Conservation (phyloP, 2,113 vertebrate species). For the Mohoua ochrocephala region DNA sequence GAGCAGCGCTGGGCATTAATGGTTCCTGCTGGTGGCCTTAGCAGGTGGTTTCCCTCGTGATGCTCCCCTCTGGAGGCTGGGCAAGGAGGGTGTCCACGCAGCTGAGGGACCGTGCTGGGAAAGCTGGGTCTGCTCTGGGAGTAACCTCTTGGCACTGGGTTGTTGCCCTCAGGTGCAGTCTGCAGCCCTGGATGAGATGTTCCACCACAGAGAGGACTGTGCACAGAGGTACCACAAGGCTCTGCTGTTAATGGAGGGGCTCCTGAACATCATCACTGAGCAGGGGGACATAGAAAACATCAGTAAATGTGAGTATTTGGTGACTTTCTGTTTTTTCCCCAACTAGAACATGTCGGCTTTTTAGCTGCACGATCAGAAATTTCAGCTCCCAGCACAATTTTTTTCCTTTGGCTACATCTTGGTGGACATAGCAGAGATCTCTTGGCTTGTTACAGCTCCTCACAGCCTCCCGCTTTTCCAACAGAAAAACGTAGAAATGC, state of each 20-base stretch:
- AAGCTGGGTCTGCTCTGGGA: neutral
- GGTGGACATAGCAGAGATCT: neutral
- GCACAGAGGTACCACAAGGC: slow-evolving; percentile 89
- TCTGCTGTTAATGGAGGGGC: slow-evolving; percentile 90
- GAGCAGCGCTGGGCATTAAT: rapidly evolving
- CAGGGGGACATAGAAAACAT: slow-evolving; percentile 84
- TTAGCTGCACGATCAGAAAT: neutral
- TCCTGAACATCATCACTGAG: slow-evolving; percentile 81
- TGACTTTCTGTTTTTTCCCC: neutral
- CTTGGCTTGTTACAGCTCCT: neutral
- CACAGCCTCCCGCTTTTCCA: neutral
- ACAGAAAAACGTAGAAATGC: neutral
- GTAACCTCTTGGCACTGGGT: neutral
- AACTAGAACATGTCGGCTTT: neutral
- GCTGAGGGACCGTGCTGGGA: neutral
- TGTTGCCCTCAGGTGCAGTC: slow-evolving; percentile 79
- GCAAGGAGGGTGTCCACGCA: rapidly evolving
- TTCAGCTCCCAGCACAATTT: neutral
- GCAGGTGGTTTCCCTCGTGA: neutral
- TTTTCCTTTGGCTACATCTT: neutral
- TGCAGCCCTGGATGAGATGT: slow-evolving; percentile 93
- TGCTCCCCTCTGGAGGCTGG: neutral
- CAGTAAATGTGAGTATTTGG: slow-evolving; percentile 78
- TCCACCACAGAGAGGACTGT: slow-evolving; percentile 82
- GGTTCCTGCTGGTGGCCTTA: neutral